phyloP scores from a whole-genome alignment of 2,113 vertebrate genomes.

The Poeciliopsis occidentalis region DNA sequence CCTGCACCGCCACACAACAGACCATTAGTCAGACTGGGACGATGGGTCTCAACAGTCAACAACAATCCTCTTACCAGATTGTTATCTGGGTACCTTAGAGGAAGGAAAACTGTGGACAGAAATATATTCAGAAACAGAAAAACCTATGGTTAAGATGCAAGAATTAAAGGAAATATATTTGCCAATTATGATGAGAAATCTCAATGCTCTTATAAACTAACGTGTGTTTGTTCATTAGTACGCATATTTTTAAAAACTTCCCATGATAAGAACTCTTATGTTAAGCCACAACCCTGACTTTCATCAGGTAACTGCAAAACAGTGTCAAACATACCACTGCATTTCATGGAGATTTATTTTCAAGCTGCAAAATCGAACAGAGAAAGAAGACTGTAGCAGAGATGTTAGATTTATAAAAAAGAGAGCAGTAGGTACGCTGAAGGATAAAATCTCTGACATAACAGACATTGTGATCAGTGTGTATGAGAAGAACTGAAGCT shows the following conservation, averaged over 20 bases:
- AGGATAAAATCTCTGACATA: constrained; percentile 2
- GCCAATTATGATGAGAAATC: not conserved
- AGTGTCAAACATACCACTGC: constrained; percentile 22
- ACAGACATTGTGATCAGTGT: constrained; percentile 21
- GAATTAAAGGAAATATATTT: constrained; percentile 11
- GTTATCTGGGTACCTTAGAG: constrained; percentile 41
- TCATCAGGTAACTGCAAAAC: constrained; percentile 42
- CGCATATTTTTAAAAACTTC: constrained; percentile 17
- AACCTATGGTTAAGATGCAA: not conserved
- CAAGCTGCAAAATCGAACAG: constrained; percentile 2
- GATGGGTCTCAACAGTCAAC: constrained; percentile 71
- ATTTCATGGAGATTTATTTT: constrained; percentile 44
- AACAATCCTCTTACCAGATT: constrained; percentile 65
- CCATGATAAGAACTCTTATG: constrained; percentile 47
- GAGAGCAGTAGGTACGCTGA: not conserved
- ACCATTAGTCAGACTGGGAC: constrained; percentile 76
- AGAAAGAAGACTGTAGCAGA: not conserved
- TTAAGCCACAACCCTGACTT: constrained; percentile 48
- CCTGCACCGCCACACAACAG: constrained; percentile 76
- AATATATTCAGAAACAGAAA: constrained; percentile 17
- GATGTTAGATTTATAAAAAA: not conserved
- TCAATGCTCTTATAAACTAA: not conserved
- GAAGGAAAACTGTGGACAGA: constrained; percentile 9
- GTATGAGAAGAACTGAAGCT: constrained; percentile 19
- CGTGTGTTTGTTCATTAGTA: not conserved